Conservation (phyloP, 2,888 invertebrate genomes). For the Tenthredo distinguenda region DNA sequence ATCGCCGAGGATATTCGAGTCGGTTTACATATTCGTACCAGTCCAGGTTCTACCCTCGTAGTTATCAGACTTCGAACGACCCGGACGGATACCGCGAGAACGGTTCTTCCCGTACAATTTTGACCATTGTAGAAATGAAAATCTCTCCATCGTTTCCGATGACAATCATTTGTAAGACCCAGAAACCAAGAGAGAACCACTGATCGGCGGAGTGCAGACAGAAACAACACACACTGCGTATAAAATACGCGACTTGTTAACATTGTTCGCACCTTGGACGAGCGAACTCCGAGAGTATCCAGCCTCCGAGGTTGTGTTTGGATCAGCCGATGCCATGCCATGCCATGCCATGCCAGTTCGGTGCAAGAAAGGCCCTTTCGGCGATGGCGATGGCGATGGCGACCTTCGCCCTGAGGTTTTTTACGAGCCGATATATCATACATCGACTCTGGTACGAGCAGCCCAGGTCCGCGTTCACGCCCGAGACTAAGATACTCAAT, state of each 20-base stretch:
- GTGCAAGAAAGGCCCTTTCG: slow-evolving; percentile 70
- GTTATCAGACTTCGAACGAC: neutral
- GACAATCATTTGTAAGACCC: neutral
- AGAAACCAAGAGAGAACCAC: slow-evolving; percentile 64
- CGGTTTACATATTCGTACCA: neutral
- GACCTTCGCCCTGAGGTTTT: slow-evolving; percentile 77
- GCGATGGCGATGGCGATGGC: slow-evolving; percentile 76
- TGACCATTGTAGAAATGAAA: no score
- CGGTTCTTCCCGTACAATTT: no score
- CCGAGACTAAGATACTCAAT: slow-evolving; percentile 40
- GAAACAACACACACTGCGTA: slow-evolving; percentile 65
- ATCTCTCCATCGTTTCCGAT: neutral
- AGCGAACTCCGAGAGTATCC: slow-evolving; percentile 57
- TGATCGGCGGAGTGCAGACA: slow-evolving; percentile 58
- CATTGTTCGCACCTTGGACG: slow-evolving; percentile 76
- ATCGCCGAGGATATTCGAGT: neutral
- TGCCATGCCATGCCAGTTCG: slow-evolving; percentile 26
- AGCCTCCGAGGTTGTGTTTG: slow-evolving; percentile 45
- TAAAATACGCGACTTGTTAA: slow-evolving; percentile 77
- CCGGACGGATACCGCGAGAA: neutral
- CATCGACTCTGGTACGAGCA: slow-evolving; percentile 68
- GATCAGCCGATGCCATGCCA: slow-evolving; percentile 32
- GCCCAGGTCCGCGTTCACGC: slow-evolving; percentile 46
- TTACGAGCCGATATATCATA: slow-evolving; percentile 78
- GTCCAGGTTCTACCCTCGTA: neutral